These are phyloP conservation scores for Magallana angulata DNA, from an alignment of 1,140 invertebrate species.

Conservation along the genomic window DNA sequence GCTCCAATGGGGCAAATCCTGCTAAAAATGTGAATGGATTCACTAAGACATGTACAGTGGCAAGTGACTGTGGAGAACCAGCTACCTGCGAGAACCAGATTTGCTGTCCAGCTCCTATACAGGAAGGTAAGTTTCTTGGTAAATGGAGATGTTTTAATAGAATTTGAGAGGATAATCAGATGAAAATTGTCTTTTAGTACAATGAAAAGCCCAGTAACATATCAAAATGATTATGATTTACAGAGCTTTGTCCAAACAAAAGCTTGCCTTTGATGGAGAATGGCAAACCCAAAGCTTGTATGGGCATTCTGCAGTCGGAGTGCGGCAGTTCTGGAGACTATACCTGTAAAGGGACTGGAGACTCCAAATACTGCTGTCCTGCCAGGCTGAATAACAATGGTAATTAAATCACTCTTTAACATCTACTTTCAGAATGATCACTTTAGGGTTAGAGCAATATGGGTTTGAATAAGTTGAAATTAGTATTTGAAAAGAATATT, in stretches of 20 bases:
- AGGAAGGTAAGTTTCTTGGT: not conserved
- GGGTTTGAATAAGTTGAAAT: too few relatives aligned
- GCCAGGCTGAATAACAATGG: not conserved
- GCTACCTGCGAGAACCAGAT: slow-evolving; percentile 20
- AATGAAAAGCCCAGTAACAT: too few relatives aligned
- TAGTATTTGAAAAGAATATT: too few relatives aligned
- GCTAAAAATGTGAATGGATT: slow-evolving; percentile 20
- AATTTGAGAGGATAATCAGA: too few relatives aligned
- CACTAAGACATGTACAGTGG: slow-evolving; percentile 12
- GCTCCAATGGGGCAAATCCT: not conserved
- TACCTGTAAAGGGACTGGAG: slow-evolving; percentile 10
- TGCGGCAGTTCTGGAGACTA: slow-evolving; percentile 9
- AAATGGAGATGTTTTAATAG: not conserved
- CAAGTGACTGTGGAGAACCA: not conserved
- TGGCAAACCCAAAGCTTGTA: slow-evolving; percentile 37
- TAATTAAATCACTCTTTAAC: not conserved
- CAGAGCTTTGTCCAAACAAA: slow-evolving; percentile 26
- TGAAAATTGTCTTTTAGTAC: too few relatives aligned
- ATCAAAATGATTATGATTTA: not conserved
- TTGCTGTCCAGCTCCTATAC: slow-evolving; percentile 27
- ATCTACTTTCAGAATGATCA: not conserved
- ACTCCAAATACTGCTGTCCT: slow-evolving; percentile 39
- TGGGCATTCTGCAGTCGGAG: not conserved
- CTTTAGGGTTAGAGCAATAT: too few relatives aligned
- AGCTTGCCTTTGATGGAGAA: slow-evolving; percentile 32